Evolutionary conservation across 2,888 invertebrate genomes (phyloP), one percentile per base, ranked within the genome.

Genomic region (Caenorhabditis macrosperma): DNA sequence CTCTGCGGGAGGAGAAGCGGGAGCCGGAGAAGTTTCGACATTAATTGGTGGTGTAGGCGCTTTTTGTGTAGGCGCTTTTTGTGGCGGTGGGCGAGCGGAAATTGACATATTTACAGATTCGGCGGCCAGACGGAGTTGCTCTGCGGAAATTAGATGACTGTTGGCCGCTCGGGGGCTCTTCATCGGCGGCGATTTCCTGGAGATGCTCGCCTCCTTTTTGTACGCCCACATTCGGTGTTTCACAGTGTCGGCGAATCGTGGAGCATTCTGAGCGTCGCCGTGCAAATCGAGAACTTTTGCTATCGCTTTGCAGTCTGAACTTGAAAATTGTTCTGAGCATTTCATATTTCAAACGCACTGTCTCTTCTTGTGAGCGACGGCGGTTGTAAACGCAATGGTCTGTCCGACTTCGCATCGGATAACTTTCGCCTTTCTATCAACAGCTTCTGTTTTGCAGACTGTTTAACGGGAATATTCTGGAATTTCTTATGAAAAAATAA

Each of bases 301-400:
- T 0, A 69, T 69, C 0, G 69, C 69, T 41, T 60, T 60, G 22
- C 60, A 60, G 12, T 60, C 69, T 69, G 60, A 57, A 68, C 57
- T 50, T n/a, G n/a, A 10, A 17, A 5, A 12, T 46, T 55, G 28
- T 55, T 54, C 20, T 17, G 26, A 24, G 9, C 15, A 35, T 52
- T 26, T n/a, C n/a, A n/a, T n/a, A n/a, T 15, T 12, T 22, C 7
- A 52, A 28, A 41, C 54, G 2, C n/a, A 64, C 64, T 64, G 41
- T 54, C 54, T 28, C 54, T 35, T 20, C 54, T 52, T 24, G 52
- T 20, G n/a, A 46, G 46, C 46, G 20, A 17, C 5, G 46, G 46
- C 33, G n/a, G n/a, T n/a, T n/a, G n/a, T n/a, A n/a, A n/a, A n/a
- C n/a, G n/a, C n/a, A n/a, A n/a, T n/a, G n/a, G n/a, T n/a, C n/a